Evolutionary conservation across 2,888 invertebrate species (phyloP), one percentile per base, ranked within the genome.

Genomic region (Temnothorax ravouxi): DNA sequence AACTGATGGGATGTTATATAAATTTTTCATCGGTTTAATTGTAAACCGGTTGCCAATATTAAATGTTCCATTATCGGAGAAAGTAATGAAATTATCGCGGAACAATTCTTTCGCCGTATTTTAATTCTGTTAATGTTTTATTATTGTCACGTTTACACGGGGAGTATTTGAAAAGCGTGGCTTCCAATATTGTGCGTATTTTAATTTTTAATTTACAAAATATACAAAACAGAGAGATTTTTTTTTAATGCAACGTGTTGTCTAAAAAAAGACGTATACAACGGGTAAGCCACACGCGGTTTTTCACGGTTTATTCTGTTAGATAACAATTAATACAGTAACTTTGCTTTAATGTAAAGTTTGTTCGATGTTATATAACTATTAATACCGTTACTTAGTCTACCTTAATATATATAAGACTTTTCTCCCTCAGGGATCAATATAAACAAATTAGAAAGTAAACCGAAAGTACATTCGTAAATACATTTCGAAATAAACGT

Each of bases 21-120:
- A 44, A 41, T 54, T 77, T 75, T 76, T 77, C 54, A 77, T 77
- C 66, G 38, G 21, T 41, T 76, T 77, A 77, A 77, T 77, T 41
- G 25, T 41, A 77, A 77, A 67, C 25, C 67, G 38, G 11, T 62
- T 47, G 62, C 34, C 47, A 41, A 67, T 67, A 54, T 66, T 77
- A 54, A 64, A 52, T 41, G 41, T 77, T 54, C 41, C 67, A 41
- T 77, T 52, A 52, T 18, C 52, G 38, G 64, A 18, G 66, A 52
- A 21, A 62, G 15, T 52, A 44, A 77, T 54, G 25, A 21, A 77
- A 77, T 67, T 77, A 54, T 34, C 29, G n/a, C 3, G n/a, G 13
- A n/a, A 41, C 41, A 25, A 54, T 76, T 77, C 54, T 29, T 29
- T 8, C 50, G 18, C n/a, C 15, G n/a, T 67, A 77, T 54, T 77